Percentiles rank a stretch among this genome's conserved stretches.
phyloP scores from a whole-genome alignment of 2,888 invertebrate genomes.

The Aphodius sticticus region DNA sequence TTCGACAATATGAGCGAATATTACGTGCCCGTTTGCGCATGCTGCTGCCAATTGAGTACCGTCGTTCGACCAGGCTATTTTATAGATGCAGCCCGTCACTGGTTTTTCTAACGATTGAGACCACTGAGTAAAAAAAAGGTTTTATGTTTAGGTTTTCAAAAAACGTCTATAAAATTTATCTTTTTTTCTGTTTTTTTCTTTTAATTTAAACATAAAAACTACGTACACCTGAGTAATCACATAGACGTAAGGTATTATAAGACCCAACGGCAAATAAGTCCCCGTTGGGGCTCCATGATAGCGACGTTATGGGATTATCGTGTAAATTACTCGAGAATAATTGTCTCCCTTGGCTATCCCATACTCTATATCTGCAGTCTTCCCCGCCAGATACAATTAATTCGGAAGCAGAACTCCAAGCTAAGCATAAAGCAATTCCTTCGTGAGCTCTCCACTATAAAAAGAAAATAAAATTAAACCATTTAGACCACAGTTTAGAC shows the following conservation, averaged over 20 bases:
- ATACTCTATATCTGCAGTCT: slow-evolving; percentile 84
- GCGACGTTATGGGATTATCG: slow-evolving; percentile 89
- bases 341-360: slow-evolving; percentile 91
- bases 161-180: too few relatives aligned
- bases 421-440: slow-evolving; percentile 86
- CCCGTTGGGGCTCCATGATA: slow-evolving; percentile 92
- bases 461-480: slow-evolving; percentile 12
- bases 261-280: slow-evolving; percentile 92
- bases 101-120: slow-evolving; percentile 91
- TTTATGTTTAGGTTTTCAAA: not conserved
- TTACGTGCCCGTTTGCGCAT: slow-evolving; percentile 90
- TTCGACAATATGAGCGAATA: slow-evolving; percentile 83
- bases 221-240: slow-evolving; percentile 89
- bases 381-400: slow-evolving; percentile 95
- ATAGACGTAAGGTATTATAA: slow-evolving; percentile 90
- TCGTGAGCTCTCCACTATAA: slow-evolving; percentile 96
- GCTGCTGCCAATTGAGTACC: slow-evolving; percentile 95
- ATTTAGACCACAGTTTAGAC: too few relatives aligned
- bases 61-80: slow-evolving; percentile 93
- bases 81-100: slow-evolving; percentile 87
- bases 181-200: too few relatives aligned
- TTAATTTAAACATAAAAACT: too few relatives aligned
- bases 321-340: slow-evolving; percentile 86
- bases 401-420: slow-evolving; percentile 95
- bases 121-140: slow-evolving; percentile 72